These are phyloP conservation scores for Dendrocincla fuliginosa DNA, from an alignment of 2,797 vertebrate genomes.

Conservation along the genomic window DNA sequence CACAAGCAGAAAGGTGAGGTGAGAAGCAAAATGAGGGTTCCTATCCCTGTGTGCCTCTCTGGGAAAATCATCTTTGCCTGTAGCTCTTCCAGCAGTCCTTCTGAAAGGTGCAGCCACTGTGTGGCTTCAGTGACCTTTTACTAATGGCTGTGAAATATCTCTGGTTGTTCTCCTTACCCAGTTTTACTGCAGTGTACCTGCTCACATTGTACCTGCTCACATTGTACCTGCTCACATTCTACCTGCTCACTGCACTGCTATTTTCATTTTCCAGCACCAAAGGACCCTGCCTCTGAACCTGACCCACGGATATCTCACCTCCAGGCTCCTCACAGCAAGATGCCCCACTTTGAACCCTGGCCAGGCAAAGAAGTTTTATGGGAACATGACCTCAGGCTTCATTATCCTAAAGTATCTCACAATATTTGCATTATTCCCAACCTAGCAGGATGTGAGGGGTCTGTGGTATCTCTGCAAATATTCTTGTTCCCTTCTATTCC, in stretches of 20 bases:
- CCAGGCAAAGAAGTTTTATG: not conserved
- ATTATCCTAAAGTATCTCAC: not conserved
- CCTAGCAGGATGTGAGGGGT: fast-evolving
- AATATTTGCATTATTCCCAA: not conserved
- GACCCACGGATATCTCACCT: not conserved
- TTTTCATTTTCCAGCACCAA: not conserved
- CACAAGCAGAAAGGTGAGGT: not conserved
- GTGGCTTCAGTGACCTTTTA: not conserved
- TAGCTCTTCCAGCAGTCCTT: not conserved
- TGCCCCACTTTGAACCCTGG: not conserved
- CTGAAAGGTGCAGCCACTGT: not conserved
- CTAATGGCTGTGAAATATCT: not conserved
- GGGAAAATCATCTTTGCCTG: not conserved
- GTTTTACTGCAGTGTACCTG: not conserved
- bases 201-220: no score
- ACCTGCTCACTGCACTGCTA: not conserved
- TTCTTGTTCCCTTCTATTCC: not conserved
- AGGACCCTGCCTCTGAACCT: not conserved
- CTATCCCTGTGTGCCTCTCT: not conserved
- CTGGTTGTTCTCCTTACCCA: not conserved
- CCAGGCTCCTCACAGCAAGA: not conserved
- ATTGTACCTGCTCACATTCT: not conserved
- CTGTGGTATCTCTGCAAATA: not conserved
- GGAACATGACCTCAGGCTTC: not conserved
- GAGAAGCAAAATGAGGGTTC: not conserved